These are phyloP conservation scores for Trochalopteron elliotii DNA, from an alignment of 2,113 vertebrate species.

Conservation along the genomic window DNA sequence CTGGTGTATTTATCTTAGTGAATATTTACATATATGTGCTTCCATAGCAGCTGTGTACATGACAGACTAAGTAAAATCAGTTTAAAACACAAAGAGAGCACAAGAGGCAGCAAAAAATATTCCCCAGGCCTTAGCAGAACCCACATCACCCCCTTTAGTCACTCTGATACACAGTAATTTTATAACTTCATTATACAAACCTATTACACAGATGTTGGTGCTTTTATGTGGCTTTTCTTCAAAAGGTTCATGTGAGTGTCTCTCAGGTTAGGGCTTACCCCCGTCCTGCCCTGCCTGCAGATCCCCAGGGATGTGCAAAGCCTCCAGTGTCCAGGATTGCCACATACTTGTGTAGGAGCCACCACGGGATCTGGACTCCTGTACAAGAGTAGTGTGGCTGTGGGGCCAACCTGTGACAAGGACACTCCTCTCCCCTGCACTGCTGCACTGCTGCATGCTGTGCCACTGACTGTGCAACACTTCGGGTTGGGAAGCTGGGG, in stretches of 20 bases:
- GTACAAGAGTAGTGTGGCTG: fast-evolving
- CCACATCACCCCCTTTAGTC: background rate
- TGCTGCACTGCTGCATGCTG: background rate
- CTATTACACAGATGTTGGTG: background rate
- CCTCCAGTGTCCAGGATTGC: fast-evolving
- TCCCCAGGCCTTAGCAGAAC: background rate
- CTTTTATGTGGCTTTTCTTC: background rate
- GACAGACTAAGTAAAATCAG: background rate
- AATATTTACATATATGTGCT: background rate
- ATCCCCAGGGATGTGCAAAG: background rate
- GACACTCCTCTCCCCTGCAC: background rate
- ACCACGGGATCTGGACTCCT: background rate
- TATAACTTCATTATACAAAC: background rate
- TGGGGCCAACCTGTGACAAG: background rate
- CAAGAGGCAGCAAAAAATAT: background rate
- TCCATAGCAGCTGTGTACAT: background rate
- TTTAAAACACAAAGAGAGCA: background rate
- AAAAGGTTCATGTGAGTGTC: background rate
- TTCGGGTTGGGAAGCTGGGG: background rate
- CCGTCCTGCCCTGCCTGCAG: background rate
- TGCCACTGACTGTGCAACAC: background rate
- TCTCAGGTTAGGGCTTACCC: background rate
- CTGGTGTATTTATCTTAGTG: background rate
- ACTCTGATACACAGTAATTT: background rate
- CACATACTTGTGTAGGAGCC: background rate